Conservation (phyloP, 2,113 vertebrate species). For the Plotosus lineatus region DNA sequence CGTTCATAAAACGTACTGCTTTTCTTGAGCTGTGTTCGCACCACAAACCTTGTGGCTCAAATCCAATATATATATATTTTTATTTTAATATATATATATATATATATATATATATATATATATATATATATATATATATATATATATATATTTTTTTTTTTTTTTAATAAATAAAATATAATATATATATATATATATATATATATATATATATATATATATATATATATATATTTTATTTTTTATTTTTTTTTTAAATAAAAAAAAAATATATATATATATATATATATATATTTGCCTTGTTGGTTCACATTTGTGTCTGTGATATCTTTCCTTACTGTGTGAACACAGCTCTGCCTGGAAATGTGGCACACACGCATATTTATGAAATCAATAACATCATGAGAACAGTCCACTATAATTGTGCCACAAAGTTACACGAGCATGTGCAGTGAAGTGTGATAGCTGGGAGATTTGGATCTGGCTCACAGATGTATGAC, state of each 20-base stretch:
- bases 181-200: too few relatives aligned
- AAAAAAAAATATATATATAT: too few relatives aligned
- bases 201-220: too few relatives aligned
- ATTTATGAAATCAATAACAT: not conserved
- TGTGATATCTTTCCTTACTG: not conserved
- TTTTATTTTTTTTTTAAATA: too few relatives aligned
- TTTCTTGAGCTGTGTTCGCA: constrained; percentile 19
- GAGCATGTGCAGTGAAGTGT: constrained; percentile 11
- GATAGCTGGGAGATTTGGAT: not conserved
- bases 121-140: too few relatives aligned
- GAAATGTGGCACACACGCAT: constrained; percentile 4
- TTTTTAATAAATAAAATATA: too few relatives aligned
- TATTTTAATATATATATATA: too few relatives aligned
- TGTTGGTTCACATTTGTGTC: not conserved
- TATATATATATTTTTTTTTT: too few relatives aligned
- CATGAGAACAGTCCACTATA: not conserved
- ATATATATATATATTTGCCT: too few relatives aligned
- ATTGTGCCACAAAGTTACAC: not conserved
- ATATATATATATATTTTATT: too few relatives aligned
- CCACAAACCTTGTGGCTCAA: not conserved
- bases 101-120: too few relatives aligned
- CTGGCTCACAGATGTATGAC: not conserved
- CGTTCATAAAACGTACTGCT: constrained; percentile 40
- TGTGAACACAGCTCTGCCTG: constrained; percentile 6
- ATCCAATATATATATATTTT: too few relatives aligned